A percentile compares a stretch with the other conserved stretches of the same genome.
Evolutionary conservation across 2,113 vertebrate genomes (phyloP).

Genomic region (Lathamus discolor): DNA sequence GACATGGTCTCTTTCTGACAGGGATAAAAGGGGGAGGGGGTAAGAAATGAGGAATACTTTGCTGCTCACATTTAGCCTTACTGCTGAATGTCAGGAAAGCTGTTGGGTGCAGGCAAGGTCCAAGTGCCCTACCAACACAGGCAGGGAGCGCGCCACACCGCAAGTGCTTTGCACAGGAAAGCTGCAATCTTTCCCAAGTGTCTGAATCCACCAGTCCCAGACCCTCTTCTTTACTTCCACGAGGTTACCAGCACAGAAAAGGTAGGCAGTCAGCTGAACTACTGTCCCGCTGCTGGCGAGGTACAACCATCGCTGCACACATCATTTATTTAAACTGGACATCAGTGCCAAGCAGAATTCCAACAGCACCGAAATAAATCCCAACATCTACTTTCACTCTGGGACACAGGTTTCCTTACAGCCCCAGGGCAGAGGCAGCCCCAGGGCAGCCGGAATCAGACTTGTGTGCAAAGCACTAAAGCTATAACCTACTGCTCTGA

Average conservation of each 20-base stretch:
- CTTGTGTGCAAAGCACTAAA: neutral
- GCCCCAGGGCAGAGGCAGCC: neutral
- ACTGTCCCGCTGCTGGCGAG: neutral
- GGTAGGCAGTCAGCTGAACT: neutral
- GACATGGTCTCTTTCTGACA: neutral
- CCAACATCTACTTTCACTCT: neutral
- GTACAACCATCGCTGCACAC: rapidly evolving
- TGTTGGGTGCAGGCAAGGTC: neutral
- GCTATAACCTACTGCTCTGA: rapidly evolving
- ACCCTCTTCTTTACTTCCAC: neutral
- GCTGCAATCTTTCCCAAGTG: neutral
- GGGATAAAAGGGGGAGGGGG: neutral
- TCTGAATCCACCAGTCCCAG: neutral
- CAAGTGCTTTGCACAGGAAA: neutral
- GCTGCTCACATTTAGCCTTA: neutral
- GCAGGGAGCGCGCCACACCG: neutral
- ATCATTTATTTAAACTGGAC: neutral
- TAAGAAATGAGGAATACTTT: neutral
- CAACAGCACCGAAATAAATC: neutral
- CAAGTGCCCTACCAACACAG: neutral
- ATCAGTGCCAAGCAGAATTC: neutral
- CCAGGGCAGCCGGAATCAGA: neutral
- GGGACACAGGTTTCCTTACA: neutral
- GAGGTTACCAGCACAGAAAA: neutral
- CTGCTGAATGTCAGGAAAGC: neutral